Percentiles rank a stretch among this genome's conserved stretches.
These are phyloP conservation scores for Polyommatus icarus DNA, from an alignment of 2,888 invertebrate genomes.

Conservation along the genomic window DNA sequence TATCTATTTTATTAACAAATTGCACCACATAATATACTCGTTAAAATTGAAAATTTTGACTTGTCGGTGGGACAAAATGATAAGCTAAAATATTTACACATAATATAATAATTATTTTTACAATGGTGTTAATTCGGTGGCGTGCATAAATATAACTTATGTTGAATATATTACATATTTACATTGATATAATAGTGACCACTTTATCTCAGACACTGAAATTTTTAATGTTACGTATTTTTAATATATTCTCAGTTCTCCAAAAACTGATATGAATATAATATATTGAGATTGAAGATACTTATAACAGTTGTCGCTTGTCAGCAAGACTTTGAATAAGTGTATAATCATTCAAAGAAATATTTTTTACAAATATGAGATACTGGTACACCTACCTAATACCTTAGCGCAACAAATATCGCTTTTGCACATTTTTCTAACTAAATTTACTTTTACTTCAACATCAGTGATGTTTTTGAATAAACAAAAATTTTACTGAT, in stretches of 20 bases:
- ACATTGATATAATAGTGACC: conserved; percentile 14
- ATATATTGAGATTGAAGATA: neutral
- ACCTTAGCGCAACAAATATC: neutral
- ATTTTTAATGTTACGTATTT: neutral
- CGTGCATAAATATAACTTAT: conserved; percentile 18
- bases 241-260: neutral
- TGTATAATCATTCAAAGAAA: neutral
- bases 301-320: neutral
- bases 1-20: conserved; percentile 30
- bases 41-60: conserved; percentile 47
- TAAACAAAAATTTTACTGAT: conserved; percentile 5
- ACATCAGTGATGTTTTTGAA: conserved; percentile 7
- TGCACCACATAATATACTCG: conserved; percentile 37
- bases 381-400: neutral
- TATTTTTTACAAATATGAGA: neutral
- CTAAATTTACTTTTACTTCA: conserved; percentile 11
- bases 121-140: conserved; percentile 6
- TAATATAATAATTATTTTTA: conserved; percentile 26
- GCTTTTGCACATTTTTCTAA: neutral
- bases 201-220: neutral
- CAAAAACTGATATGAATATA: neutral
- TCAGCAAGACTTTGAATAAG: neutral
- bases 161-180: conserved; percentile 31
- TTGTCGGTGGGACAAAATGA: conserved; percentile 69
- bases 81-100: conserved; percentile 61